Base-by-base conservation (phyloP, 2,797 vertebrate species). In the Hypotaenidia okinawae region DNA sequence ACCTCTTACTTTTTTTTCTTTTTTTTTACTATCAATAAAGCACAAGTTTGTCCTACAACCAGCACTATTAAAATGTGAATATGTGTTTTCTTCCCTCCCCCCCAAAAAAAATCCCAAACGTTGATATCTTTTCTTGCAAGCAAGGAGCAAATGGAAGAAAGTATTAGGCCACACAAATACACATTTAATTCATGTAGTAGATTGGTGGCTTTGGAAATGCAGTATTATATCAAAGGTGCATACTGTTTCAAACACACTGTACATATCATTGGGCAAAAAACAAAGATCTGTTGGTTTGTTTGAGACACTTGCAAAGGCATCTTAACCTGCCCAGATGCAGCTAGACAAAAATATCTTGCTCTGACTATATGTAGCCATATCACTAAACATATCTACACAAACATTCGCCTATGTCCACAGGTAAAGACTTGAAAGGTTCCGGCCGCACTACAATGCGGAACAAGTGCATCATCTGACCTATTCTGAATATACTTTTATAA, bases 401-500 rank as follows among this genome's bases (percentile, higher is more conserved):
- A 85, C 95, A 57, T 41, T 79, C 63, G 24, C 57, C 95, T 86
- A 79, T 51, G 93, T 95, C 91, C 95, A 92, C 95, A 86, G 94
- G 96, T 70, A 84, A 79, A 90, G 96, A 90, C 79, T 83, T 81
- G 93, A 86, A 73, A 84, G 64, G n/a, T 61, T 91, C 97, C 9
- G 10, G 85, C 84, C 90, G 85, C 93, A 86, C 96, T 94, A 94
- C 78, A 49, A 95, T 88, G 96, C 57, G 81, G 97, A 97, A 96
- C 95, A 82, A 96, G 97, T 97, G 97, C 97, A 97, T 97, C 98
- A 96, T 90, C 97, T 97, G 97, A 98, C 97, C 97, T 96, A 92
- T 92, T 98, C 96, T 87, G 97, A 97, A 98, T 90, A 96, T 91
- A 96, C 95, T 93, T 95, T 98, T 99, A 99, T 97, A 98, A 98